Evolutionary conservation across 2,888 invertebrate genomes (phyloP).

Genomic region (Trichopoda pennipes): DNA sequence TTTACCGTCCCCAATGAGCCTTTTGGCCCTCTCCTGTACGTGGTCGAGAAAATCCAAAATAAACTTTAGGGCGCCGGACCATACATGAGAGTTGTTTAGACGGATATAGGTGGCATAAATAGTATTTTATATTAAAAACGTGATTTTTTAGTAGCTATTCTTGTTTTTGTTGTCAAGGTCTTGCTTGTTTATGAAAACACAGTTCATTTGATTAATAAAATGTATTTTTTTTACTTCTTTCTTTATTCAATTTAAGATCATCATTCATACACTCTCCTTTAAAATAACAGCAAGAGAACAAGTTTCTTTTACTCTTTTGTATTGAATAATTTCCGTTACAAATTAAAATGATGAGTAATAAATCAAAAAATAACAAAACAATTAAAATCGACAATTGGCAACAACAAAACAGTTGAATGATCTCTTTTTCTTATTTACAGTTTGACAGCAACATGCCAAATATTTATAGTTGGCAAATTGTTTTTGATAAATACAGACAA

Average conservation of each 20-base stretch:
- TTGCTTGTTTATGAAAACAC: background rate
- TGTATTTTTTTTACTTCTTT: background rate
- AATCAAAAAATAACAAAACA: conserved; percentile 15
- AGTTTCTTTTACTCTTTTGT: conserved; percentile 24
- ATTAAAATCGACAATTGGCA: conserved; percentile 12
- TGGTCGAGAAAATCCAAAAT: no score
- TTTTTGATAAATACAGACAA: background rate
- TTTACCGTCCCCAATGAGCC: no score
- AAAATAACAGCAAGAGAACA: background rate
- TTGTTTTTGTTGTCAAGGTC: background rate
- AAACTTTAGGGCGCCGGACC: no score
- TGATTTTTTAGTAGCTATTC: no score
- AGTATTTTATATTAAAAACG: no score
- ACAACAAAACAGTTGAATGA: conserved; percentile 28
- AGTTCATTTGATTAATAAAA: background rate
- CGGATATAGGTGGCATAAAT: no score
- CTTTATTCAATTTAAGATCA: conserved; percentile 1
- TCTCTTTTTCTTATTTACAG: conserved; percentile 26
- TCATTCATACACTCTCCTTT: background rate
- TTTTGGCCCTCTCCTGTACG: no score
- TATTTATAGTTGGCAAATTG: conserved; percentile 6
- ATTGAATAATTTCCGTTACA: conserved; percentile 38
- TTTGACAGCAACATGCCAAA: conserved; percentile 30
- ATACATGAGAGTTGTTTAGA: no score
- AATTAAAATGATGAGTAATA: conserved; percentile 29